Conservation (phyloP, 2,113 vertebrate genomes). For the Melanotaenia duboulayi region DNA sequence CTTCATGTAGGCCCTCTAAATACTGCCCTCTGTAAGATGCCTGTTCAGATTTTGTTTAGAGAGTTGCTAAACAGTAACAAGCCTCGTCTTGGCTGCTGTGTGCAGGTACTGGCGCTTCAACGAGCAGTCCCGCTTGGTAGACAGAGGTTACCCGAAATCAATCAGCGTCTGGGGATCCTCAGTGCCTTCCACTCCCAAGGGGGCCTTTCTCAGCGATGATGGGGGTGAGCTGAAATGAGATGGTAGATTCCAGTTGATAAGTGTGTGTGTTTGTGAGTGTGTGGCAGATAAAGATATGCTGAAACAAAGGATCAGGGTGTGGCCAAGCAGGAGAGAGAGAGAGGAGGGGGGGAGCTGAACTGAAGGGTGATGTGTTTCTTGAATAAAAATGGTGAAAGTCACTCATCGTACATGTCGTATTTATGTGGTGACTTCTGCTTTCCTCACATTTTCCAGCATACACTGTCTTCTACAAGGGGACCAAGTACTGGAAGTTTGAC, state of each 20-base stretch:
- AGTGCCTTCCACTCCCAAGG: constrained; percentile 90
- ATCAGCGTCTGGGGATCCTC: constrained; percentile 93
- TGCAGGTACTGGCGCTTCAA: constrained; percentile 98
- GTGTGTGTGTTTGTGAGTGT: neutral
- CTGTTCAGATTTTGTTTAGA: constrained; percentile 19
- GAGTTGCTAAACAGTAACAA: constrained; percentile 15
- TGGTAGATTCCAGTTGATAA: neutral
- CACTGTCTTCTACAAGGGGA: constrained; percentile 96
- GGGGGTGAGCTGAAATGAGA: constrained; percentile 85
- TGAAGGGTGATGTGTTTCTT: neutral
- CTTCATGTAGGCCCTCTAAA: neutral
- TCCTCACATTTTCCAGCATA: constrained; percentile 81
- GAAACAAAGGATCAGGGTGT: constrained; percentile 54
- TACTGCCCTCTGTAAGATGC: neutral
- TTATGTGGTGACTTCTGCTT: neutral
- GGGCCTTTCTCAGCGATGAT: constrained; percentile 92
- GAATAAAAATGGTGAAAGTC: neutral
- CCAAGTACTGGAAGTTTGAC: constrained; percentile 98
- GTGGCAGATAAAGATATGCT: constrained; percentile 21
- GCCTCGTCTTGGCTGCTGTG: neutral
- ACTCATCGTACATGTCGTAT: neutral
- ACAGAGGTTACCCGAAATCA: constrained; percentile 92
- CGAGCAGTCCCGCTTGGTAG: constrained; percentile 87
- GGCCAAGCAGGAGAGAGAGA: constrained; percentile 1
- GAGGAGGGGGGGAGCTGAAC: constrained; percentile 23